Conservation (phyloP, 1,140 invertebrate genomes). For the Calosoma granatense region DNA sequence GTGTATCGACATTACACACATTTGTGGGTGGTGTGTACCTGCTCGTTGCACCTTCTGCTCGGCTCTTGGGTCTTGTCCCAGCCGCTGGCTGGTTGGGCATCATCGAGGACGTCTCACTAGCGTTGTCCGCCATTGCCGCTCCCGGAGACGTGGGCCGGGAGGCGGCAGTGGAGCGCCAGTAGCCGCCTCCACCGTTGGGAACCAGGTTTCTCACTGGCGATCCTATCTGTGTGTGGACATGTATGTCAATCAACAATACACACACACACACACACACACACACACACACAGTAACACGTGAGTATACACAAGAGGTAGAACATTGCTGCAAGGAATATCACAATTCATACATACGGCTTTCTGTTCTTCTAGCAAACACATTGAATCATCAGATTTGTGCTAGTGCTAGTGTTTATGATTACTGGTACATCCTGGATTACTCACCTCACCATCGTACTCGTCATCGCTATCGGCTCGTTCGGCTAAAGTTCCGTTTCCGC, state of each 20-base stretch:
- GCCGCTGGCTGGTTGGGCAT: slow-evolving; percentile 34
- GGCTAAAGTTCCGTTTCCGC: slow-evolving; percentile 12
- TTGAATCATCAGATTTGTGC: no score
- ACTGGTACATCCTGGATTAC: no score
- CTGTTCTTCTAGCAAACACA: no score
- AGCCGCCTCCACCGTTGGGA: slow-evolving; percentile 38
- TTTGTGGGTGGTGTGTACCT: slow-evolving; percentile 26
- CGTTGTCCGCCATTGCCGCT: slow-evolving; percentile 42
- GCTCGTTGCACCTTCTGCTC: slow-evolving; percentile 40
- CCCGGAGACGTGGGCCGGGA: slow-evolving; percentile 40
- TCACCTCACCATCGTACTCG: slow-evolving; percentile 31
- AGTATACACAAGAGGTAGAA: no score
- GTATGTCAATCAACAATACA: slow-evolving; percentile 13
- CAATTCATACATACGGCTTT: no score
- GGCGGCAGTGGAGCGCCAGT: slow-evolving; percentile 46
- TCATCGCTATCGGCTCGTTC: slow-evolving; percentile 20
- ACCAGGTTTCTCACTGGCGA: slow-evolving; percentile 23
- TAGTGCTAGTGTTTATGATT: no score
- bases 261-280: no score
- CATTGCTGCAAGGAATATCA: no score
- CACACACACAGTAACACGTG: no score
- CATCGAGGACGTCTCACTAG: slow-evolving; percentile 37
- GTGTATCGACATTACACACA: neutral
- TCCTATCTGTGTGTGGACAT: neutral
- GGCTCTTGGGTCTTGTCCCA: slow-evolving; percentile 38